phyloP scores from a whole-genome alignment of 2,888 invertebrate genomes.

The Mylabris sibirica region DNA sequence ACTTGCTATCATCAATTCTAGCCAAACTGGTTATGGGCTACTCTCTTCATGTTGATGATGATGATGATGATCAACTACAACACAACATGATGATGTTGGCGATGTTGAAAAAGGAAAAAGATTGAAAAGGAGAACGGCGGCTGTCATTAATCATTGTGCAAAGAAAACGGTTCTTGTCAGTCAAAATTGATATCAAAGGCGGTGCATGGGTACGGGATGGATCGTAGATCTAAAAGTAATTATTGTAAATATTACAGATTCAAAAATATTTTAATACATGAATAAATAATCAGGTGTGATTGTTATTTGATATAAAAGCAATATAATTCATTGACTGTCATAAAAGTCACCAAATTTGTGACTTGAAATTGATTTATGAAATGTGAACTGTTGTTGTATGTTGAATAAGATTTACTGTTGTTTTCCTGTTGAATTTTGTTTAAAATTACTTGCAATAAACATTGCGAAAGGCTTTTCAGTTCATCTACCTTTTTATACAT shows the following conservation, averaged over 20 bases:
- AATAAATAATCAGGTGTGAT: conserved; percentile 8
- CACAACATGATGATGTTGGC: not conserved
- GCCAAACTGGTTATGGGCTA: conserved; percentile 53
- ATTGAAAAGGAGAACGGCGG: conserved; percentile 33
- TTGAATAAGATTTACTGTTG: conserved; percentile 51
- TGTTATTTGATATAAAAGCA: conserved; percentile 35
- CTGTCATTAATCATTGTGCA: conserved; percentile 52
- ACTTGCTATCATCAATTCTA: conserved; percentile 58
- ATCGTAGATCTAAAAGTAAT: not conserved
- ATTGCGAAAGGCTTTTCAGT: conserved; percentile 52
- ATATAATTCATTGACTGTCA: conserved; percentile 45
- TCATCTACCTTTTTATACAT: conserved; percentile 51
- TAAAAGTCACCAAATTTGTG: conserved; percentile 43
- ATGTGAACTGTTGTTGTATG: conserved; percentile 47
- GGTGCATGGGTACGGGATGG: conserved; percentile 9
- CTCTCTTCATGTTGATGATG: conserved; percentile 41
- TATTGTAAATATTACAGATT: not conserved
- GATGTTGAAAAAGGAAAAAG: conserved; percentile 17
- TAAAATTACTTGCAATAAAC: conserved; percentile 49
- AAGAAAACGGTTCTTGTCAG: conserved; percentile 41
- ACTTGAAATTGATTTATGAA: conserved; percentile 52
- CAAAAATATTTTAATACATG: not conserved
- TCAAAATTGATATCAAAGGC: conserved; percentile 35
- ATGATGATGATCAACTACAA: not conserved
- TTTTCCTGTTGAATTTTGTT: conserved; percentile 53